Percentiles rank a stretch among this genome's conserved stretches.
phyloP scores from a whole-genome alignment of 2,113 vertebrate genomes.

The Eidolon helvum region DNA sequence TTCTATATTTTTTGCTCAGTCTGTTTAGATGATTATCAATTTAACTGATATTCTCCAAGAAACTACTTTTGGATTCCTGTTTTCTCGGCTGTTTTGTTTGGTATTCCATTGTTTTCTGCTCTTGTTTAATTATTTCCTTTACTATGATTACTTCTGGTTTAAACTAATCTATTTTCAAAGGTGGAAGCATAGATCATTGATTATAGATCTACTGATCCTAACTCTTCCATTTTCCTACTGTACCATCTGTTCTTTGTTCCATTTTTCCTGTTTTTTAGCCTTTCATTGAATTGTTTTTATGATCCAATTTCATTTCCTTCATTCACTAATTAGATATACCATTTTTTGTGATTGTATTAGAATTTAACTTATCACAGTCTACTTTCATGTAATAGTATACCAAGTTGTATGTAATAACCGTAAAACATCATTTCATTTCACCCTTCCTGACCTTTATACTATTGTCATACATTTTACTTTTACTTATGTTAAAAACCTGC shows the following conservation, averaged over 20 bases:
- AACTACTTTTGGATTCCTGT: neutral
- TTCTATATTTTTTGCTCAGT: neutral
- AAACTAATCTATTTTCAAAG: neutral
- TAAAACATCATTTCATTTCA: neutral
- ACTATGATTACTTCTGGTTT: neutral
- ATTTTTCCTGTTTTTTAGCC: neutral
- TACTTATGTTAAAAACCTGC: neutral
- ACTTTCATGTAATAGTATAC: neutral
- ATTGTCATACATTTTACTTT: neutral
- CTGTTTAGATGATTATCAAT: neutral
- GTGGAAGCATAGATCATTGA: neutral
- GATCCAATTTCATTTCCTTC: neutral
- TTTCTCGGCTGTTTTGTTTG: neutral
- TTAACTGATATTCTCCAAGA: neutral
- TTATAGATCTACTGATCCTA: neutral
- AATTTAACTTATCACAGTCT: neutral
- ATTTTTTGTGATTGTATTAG: neutral
- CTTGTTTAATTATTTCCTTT: neutral
- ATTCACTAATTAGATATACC: neutral
- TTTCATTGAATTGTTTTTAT: neutral
- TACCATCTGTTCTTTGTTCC: neutral
- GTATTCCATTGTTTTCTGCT: neutral
- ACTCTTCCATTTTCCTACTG: neutral
- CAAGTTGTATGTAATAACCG: neutral
- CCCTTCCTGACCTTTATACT: neutral